Percentiles rank a stretch among this genome's conserved stretches.
Conservation (phyloP, 2,797 vertebrate species). For the Neosalanx taihuensis region DNA sequence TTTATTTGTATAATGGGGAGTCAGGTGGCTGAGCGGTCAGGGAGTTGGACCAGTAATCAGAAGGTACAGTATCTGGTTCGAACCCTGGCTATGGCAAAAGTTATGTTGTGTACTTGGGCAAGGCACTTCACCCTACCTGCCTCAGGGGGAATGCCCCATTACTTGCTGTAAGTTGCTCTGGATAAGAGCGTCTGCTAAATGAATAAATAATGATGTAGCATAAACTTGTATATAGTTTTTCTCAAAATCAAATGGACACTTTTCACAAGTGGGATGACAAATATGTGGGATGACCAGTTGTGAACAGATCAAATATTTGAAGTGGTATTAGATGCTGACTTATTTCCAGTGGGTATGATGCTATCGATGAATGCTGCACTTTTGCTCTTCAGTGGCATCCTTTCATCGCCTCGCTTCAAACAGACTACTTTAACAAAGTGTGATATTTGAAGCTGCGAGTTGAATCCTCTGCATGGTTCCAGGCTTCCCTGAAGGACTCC, state of each 20-base stretch:
- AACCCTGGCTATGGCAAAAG: too few relatives aligned
- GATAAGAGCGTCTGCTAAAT: too few relatives aligned
- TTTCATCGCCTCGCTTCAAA: slow-evolving; percentile 29
- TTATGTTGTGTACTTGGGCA: too few relatives aligned
- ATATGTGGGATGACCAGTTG: neutral
- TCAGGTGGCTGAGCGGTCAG: too few relatives aligned
- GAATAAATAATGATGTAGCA: too few relatives aligned
- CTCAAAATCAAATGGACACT: neutral
- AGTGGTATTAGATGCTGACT: neutral
- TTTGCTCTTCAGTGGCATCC: slow-evolving; percentile 10
- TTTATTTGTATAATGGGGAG: too few relatives aligned
- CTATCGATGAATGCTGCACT: neutral
- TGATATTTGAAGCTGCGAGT: slow-evolving; percentile 59
- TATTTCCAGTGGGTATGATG: neutral
- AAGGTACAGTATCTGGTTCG: too few relatives aligned
- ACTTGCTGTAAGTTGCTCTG: too few relatives aligned
- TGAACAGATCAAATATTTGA: neutral
- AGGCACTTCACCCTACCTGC: too few relatives aligned
- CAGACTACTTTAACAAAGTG: slow-evolving; percentile 37
- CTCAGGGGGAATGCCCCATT: too few relatives aligned
- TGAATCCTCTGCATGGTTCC: slow-evolving; percentile 45
- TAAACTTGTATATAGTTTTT: too few relatives aligned
- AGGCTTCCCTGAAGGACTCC: slow-evolving; percentile 22
- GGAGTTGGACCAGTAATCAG: too few relatives aligned
- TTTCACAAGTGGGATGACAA: neutral